Base-by-base conservation (phyloP, 2,113 vertebrate species). In the Corythaeola cristata region DNA sequence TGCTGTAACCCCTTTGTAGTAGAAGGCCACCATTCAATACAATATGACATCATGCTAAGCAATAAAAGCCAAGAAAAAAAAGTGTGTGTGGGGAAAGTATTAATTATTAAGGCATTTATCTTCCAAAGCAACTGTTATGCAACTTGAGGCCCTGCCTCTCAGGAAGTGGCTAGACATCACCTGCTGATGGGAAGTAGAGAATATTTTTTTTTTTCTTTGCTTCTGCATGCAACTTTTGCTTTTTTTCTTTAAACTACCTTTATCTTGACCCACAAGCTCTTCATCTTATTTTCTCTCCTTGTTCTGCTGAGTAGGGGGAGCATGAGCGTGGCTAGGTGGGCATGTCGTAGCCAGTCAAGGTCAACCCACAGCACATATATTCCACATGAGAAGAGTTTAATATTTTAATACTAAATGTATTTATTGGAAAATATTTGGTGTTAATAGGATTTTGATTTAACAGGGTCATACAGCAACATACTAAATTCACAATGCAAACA, bases 71-170 rank as follows among this genome's bases (percentile, higher is more conserved):
- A 41, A 47, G 18, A 80, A 44, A 62, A 69, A 41, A 72, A 5
- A 9, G 2, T 23, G 9, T 12, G 2, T 26, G 7, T 13, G 15
- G 21, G 26, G 5, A 44, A 39, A 11, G 6, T 1, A 26, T 17
- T 44, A 39, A 45, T 44, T 41, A n/a, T 33, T 37, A 67, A 56
- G 17, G 8, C 30, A 44, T 81, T 12, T 49, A 4, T 68, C 16
- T 73, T 76, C 27, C n/a, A 73, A 76, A 76, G 11, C 3, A 84
- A 28, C 17, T 32, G 12, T 69, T 67, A n/a, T 2, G 3, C 6
- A 24, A 10, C 18, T 58, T 63, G 27, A 88, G 18, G 5, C 8
- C 17, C 13, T 7, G 22, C 39, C 67, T 80, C 47, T 73, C 53
- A 39, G 28, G 7, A 79, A 56, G 35, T 27, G 4, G 5, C 3